These are phyloP conservation scores for Drosophila fulvimacula DNA, from an alignment of 2,888 invertebrate species.

Conservation along the genomic window DNA sequence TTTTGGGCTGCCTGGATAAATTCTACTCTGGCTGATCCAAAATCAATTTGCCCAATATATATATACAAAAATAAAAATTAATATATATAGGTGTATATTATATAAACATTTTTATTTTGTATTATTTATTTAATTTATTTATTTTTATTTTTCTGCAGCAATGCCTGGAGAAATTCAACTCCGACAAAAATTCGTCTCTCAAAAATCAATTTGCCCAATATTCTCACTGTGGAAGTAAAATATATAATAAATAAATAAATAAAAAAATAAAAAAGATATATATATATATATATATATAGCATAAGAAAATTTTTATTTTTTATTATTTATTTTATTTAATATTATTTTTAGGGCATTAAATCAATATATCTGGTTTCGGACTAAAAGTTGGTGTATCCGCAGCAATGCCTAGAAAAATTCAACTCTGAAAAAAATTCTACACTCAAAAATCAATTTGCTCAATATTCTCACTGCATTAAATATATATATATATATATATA, in stretches of 20 bases:
- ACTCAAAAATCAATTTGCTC: slow-evolving; percentile 60
- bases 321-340: no score
- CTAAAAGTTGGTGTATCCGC: no score
- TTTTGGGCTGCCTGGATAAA: neutral
- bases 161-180: slow-evolving; percentile 10
- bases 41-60: slow-evolving; percentile 58
- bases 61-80: no score
- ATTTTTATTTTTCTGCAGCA: no score
- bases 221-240: slow-evolving; percentile 37
- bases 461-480: slow-evolving; percentile 37
- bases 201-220: slow-evolving; percentile 59
- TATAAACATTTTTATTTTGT: no score
- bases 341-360: no score
- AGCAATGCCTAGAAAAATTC: no score
- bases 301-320: no score
- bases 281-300: slow-evolving; percentile 11
- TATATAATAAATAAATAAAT: slow-evolving; percentile 21
- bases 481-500: slow-evolving; percentile 24
- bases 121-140: no score
- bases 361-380: slow-evolving; percentile 16
- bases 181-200: slow-evolving; percentile 51
- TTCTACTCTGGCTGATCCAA: slow-evolving; percentile 50
- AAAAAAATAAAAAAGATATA: slow-evolving; percentile 26
- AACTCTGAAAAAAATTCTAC: no score
- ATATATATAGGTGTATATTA: no score